Evolutionary conservation across 2,113 vertebrate species (phyloP), one percentile per base, ranked within the genome.

Genomic region (Atlantisia rogersi): DNA sequence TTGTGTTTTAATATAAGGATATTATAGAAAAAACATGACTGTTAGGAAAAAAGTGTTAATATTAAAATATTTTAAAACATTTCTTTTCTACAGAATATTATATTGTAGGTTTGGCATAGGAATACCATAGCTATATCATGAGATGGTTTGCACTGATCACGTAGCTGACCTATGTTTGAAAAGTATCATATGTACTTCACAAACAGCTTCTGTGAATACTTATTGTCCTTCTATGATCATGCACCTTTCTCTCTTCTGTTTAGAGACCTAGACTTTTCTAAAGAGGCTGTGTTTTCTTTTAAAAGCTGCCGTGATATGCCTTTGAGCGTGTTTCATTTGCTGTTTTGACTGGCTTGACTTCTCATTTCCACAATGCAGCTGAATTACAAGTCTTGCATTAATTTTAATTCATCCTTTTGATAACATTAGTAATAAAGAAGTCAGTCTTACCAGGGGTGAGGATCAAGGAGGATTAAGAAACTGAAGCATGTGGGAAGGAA

Each of bases 281-380:
- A 94, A 85, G 67, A 84, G 53, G 14, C 44, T 82, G 40, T 96
- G 60, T 84, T 96, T 92, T 93, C 88, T 91, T 96, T 92, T 55
- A 75, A 86, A 88, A 80, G 48, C 58, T 91, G 58, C 64, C 3
- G 2, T 87, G 90, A 94, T 95, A 94, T 94, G 88, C 87, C 91
- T 96, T 88, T 92, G 75, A 96, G 95, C 94, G 59, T 79, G 37
- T 94, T 96, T 93, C 83, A 64, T 93, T 83, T 86, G 73, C 64
- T 94, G 69, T 95, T 97, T 96, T 92, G 90, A 86, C 92, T 93
- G 92, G 77, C 77, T 96, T 93, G 76, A 82, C 88, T 96, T 85
- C 85, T 91, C 83, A 79, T 69, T 92, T 96, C 81, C 91, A 62
- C 55, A 90, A 37, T 52, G 25, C 78, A 86, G 84, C 59, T 95